Conservation (phyloP, 37 sponge, comb jelly and placozoan genomes). For the Ianthella basta region DNA sequence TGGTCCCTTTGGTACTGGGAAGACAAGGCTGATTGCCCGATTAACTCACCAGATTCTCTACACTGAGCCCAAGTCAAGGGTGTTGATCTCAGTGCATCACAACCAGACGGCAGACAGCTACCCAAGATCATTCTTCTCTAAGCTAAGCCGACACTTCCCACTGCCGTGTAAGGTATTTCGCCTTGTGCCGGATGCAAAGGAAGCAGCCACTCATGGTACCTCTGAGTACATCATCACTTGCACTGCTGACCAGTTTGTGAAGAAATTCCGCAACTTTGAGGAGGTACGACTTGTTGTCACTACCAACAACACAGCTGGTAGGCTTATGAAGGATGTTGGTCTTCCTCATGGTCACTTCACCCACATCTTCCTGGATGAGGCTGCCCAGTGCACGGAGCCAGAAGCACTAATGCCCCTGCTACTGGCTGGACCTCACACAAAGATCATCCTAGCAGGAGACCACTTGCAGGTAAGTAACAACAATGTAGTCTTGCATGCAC, state of each 20-base stretch:
- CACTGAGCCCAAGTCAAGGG: background rate
- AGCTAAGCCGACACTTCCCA: background rate
- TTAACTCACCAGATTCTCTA: background rate
- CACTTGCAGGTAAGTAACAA: constrained; percentile 4
- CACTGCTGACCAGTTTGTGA: background rate
- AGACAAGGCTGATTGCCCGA: constrained; percentile 22
- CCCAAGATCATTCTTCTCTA: background rate
- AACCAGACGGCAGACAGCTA: constrained; percentile 32
- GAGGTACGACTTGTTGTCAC: constrained; percentile 2
- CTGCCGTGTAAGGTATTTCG: background rate
- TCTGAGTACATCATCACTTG: background rate
- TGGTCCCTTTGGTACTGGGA: constrained; percentile 31
- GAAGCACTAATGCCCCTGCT: background rate
- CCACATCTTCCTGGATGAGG: constrained; percentile 34
- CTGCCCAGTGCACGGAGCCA: constrained; percentile 16
- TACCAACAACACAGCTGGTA: background rate
- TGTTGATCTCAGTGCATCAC: constrained; percentile 6
- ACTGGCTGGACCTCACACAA: constrained; percentile 17
- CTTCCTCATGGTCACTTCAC: constrained; percentile 22
- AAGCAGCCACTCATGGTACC: background rate
- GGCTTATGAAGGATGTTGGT: background rate
- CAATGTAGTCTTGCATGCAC: too few species aligned
- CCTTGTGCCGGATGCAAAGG: background rate
- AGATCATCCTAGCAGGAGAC: constrained; percentile 29
- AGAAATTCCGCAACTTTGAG: background rate